Base-by-base conservation (phyloP, 1,140 invertebrate genomes). In the Brachionus manjavacas region DNA sequence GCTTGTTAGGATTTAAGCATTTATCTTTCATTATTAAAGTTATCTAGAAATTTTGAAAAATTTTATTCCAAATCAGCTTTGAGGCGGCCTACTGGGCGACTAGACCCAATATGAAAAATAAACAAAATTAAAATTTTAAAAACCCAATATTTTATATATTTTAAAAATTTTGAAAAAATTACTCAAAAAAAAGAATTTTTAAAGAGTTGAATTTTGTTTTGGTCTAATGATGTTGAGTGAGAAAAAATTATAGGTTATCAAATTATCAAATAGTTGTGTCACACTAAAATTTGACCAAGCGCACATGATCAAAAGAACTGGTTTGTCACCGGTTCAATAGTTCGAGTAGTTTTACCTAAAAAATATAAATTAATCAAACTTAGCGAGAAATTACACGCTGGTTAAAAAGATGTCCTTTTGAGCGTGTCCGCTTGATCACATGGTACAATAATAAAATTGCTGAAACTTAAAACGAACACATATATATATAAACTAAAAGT, bases 21-120 rank as follows among this genome's bases (percentile, higher is more conserved):
- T 76, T 76, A 76, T 76, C 72, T 76, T 76, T 76, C 72, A 76
- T 76, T 76, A 49, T 49, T 23, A 43, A 76, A 76, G 31, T 49
- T 76, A 14, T 46, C 16, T 41, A 8, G 14, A 4, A 20, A 39
- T 0, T 41, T 41, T 39, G 23, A n/a, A 41, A 28, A 12, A 14
- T 31, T 70, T 35, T 70, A 31, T 70, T 70, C 3, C 39, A 31
- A 12, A 35, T 14, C 12, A 31, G n/a, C n/a, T 28, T 28, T 31
- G 4, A 14, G 12, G 2, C 4, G 23, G 9, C 1, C n/a, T 28
- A 70, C 12, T 74, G 66, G 66, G 66, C 31, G 25, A 68, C 31
- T 68, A 72, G 14, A 41, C 68, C 35, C 68, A 72, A 72, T 14
- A 14, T 14, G 16, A 68, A 31, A 31, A 20, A 41, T 70, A n/a